Percentiles rank a stretch among this genome's conserved stretches.
phyloP scores from a whole-genome alignment of 2,888 invertebrate genomes.

The Plagiodera versicolora region DNA sequence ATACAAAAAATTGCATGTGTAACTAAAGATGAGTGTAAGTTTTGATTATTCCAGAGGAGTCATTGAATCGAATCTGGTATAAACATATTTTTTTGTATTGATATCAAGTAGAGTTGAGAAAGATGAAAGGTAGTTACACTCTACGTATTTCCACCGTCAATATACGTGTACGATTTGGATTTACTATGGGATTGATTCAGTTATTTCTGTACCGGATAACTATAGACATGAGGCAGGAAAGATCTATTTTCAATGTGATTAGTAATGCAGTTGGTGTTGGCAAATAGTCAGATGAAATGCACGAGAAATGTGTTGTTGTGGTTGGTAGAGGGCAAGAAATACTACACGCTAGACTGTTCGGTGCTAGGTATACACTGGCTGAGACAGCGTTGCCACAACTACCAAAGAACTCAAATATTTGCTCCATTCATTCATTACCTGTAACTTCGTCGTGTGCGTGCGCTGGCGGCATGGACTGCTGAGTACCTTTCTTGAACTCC shows the following conservation, averaged over 20 bases:
- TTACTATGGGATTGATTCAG: not conserved
- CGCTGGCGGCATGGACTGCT: conserved; percentile 50
- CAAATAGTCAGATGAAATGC: conserved; percentile 40
- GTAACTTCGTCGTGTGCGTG: conserved; percentile 48
- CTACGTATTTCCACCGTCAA: not conserved
- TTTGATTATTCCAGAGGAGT: too few relatives aligned
- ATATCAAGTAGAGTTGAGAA: too few relatives aligned
- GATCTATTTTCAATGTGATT: conserved; percentile 43
- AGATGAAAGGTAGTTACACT: too few relatives aligned
- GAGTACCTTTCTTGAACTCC: conserved; percentile 26
- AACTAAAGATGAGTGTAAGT: too few relatives aligned
- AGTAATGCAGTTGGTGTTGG: conserved; percentile 44
- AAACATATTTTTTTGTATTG: too few relatives aligned
- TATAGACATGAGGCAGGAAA: conserved; percentile 29
- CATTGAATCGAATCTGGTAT: too few relatives aligned
- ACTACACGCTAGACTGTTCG: conserved; percentile 38
- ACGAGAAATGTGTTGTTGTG: conserved; percentile 40
- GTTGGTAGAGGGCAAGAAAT: conserved; percentile 27
- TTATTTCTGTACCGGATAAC: conserved; percentile 12
- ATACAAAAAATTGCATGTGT: too few relatives aligned
- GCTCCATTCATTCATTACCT: conserved; percentile 44
- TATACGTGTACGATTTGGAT: not conserved
- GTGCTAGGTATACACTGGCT: conserved; percentile 33
- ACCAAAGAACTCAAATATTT: too few relatives aligned
- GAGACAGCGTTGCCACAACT: conserved; percentile 16